Evolutionary conservation across 2,797 vertebrate species (phyloP), one percentile per base, ranked within the genome.

Genomic region (Fundulus diaphanus): DNA sequence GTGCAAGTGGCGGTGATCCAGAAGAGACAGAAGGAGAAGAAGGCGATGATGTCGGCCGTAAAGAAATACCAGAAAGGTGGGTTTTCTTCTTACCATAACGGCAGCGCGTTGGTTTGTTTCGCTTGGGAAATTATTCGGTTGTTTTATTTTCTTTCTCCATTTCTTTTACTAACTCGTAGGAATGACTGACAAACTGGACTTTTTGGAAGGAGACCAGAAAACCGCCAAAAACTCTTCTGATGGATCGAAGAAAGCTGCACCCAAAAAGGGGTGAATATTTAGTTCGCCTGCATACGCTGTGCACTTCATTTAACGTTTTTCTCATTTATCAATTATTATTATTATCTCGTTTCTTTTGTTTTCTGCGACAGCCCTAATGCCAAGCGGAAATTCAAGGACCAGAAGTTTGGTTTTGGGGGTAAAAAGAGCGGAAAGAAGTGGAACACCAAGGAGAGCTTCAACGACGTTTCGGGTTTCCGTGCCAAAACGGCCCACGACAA

Each of bases 41-140:
- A 96, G 73, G 96, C 96, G 7, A 98, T 99, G 97, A 96, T 99
- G 95, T 89, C 92, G 0, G 95, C 97, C 72, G 96, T 99, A 35
- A 99, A 99, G 93, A 99, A 96, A 78, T 99, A 98, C 71, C 98
- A 99, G 93, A 99, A 98, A 96, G 98, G 98, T 99, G 66, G 69
- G 22, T 31, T 15, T 27, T 12, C 0, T 70, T 68, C 63, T 5
- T 29, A 35, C 22, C 44, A 46, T 16, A 15, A 24, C 5, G 12
- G 31, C 33, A 18, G 18, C 29, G 0, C 3, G 11, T 22, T 22
- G 13, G 15, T 15, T n/a, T 27, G 7, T 35, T 35, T 33, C 57
- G 8, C 15, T 29, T 71, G 5, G 7, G 20, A 22, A 54, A 22
- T 22, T 3, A 11, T 3, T 24, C 1, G 9, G 1, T 31, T 68